These are phyloP conservation scores for Drosophila dives DNA, from an alignment of 2,888 invertebrate genomes.

Conservation along the genomic window DNA sequence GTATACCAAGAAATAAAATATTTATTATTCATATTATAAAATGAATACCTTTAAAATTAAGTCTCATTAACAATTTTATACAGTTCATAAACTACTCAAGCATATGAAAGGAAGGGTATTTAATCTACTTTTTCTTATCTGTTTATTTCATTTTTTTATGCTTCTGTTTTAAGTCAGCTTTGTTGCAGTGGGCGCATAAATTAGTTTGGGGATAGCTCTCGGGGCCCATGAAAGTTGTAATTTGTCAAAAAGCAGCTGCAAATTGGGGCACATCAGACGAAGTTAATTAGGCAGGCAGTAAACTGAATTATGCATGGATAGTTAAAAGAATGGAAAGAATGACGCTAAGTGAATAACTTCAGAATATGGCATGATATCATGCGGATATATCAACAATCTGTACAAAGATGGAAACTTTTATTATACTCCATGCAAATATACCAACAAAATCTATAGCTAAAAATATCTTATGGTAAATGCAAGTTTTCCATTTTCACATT, in stretches of 20 bases:
- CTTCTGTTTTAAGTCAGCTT: conserved; percentile 18
- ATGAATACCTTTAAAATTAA: not conserved
- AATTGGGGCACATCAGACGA: conserved; percentile 62
- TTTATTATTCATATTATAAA: not conserved
- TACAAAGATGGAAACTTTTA: not conserved
- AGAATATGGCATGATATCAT: conserved; percentile 29
- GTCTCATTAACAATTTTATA: not conserved
- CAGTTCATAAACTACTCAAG: not conserved
- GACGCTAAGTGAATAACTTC: conserved; percentile 35
- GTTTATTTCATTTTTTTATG: not conserved
- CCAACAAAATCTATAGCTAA: not conserved
- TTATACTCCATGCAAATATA: not conserved
- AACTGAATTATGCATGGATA: conserved; percentile 54
- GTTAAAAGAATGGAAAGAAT: conserved; percentile 11
- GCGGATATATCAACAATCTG: not conserved
- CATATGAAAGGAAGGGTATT: conserved; percentile 24
- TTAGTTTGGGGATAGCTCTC: conserved; percentile 51
- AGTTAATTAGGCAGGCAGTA: conserved; percentile 46
- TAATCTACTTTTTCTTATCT: not conserved
- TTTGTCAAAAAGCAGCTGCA: conserved; percentile 54
- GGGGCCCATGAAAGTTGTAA: conserved; percentile 45
- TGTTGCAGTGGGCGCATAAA: conserved; percentile 67
- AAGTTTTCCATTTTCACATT: not conserved
- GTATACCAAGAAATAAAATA: not conserved
- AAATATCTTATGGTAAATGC: not conserved